phyloP scores from a whole-genome alignment of 1,140 invertebrate species.

The Drosophila pandora region DNA sequence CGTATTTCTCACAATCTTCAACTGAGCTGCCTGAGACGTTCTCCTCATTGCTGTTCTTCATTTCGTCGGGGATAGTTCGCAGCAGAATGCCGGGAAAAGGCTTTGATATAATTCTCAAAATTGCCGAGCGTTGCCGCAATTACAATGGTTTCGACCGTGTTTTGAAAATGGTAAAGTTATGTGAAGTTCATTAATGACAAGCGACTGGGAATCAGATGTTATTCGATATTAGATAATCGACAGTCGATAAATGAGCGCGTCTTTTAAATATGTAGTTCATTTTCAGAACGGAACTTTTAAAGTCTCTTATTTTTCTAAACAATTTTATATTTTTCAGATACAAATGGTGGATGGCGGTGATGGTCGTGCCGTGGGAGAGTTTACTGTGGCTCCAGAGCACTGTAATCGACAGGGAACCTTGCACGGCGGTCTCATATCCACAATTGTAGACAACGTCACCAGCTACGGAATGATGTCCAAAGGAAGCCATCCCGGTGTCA shows the following conservation, averaged over 20 bases:
- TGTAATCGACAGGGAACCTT: conserved; percentile 90
- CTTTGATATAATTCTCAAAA: conserved; percentile 74
- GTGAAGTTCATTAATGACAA: not conserved
- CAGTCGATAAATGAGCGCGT: conserved; percentile 55
- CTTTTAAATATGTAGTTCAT: not conserved
- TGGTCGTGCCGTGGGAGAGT: conserved; percentile 85
- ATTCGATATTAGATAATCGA: conserved; percentile 52
- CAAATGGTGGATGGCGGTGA: conserved; percentile 63
- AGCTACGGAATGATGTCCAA: conserved; percentile 90
- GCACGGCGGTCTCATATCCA: conserved; percentile 93
- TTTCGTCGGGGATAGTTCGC: conserved; percentile 35
- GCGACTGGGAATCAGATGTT: conserved; percentile 52
- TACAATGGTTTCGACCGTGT: conserved; percentile 83
- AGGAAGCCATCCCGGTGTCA: conserved; percentile 87
- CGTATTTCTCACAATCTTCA: conserved; percentile 39
- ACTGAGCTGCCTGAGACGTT: conserved; percentile 8
- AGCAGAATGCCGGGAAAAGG: conserved; percentile 62
- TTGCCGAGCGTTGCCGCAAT: conserved; percentile 67
- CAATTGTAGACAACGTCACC: conserved; percentile 93
- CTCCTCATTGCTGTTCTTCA: conserved; percentile 21
- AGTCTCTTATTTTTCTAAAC: not conserved
- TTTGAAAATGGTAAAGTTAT: conserved; percentile 84
- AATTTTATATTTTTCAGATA: conserved; percentile 31
- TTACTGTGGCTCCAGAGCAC: conserved; percentile 91
- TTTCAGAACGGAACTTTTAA: not conserved